Base-by-base conservation (phyloP, 2,113 vertebrate species). In the Lepus timidus region DNA sequence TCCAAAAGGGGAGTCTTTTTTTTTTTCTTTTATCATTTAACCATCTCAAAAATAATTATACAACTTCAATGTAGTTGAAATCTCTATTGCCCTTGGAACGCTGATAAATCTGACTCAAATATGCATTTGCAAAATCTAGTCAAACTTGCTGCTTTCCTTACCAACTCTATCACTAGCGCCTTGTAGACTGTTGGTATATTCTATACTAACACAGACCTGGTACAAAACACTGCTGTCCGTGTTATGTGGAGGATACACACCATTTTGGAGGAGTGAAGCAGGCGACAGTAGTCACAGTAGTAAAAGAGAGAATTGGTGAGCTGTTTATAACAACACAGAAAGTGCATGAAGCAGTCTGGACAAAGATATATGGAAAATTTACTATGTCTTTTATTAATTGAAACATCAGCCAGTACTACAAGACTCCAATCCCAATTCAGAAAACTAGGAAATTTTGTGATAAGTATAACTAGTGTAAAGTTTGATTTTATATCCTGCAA, bases 171-270 rank as follows among this genome's bases (percentile, higher is more conserved):
- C 10, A 33, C 31, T 61, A n/a, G 8, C 4, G 36, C 25, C 14
- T 64, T 65, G 2, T 13, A 36, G n/a, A 58, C 3, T 36, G 3
- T 36, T 36, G 36, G 36, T 36, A 36, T 36, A 6, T 75, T 90
- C 12, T 51, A 11, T 7, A 4, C 1, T 9, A 12, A 31, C 11
- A 14, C 1, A 58, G 14, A 14, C 52, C 61, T 71, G 3, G 33
- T 75, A 8, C 5, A 2, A 31, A 85, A n/a, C 13, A 23, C 2
- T 73, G 16, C 1, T 2, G 9, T 70, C 22, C 1, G 1, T 8
- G 9, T 33, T 58, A 2, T 12, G 23, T 79, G 22, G 1, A 85
- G 19, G 16, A 49, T 52, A 5, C 20, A 33, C 44, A 44, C 6
- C 44, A 44, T 44, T 44, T 25, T 68, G 19, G 4, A 44, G 70